Conservation (phyloP, 2,797 vertebrate genomes). For the Triplophysa bombifrons region DNA sequence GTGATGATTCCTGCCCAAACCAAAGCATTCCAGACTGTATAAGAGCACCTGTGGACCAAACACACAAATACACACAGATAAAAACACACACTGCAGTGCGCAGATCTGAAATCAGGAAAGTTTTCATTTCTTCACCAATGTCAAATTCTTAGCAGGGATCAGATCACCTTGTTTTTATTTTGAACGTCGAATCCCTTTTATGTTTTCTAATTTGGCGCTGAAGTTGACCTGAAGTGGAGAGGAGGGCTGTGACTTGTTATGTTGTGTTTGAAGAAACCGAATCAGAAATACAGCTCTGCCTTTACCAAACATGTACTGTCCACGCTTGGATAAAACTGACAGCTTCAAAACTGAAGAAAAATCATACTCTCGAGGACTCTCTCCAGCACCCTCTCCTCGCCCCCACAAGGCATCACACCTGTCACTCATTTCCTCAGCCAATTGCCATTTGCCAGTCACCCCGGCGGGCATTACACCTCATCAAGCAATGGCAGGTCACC, state of each 20-base stretch:
- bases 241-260: slow-evolving; percentile 15
- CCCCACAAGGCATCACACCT: slow-evolving; percentile 2
- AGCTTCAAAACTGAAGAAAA: slow-evolving; percentile 6
- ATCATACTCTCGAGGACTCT: slow-evolving; percentile 8
- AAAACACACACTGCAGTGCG: slow-evolving; percentile 25
- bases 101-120: slow-evolving; percentile 10
- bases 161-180: not conserved
- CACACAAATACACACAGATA: not conserved
- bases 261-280: slow-evolving; percentile 18
- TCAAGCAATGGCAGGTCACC: slow-evolving; percentile 35
- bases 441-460: slow-evolving; percentile 24
- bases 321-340: slow-evolving; percentile 6
- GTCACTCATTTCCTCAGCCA: slow-evolving; percentile 38
- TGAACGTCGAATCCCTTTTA: not conserved
- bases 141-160: not conserved
- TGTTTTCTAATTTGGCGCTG: not conserved
- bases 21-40: slow-evolving; percentile 85
- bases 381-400: slow-evolving; percentile 26
- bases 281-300: slow-evolving; percentile 15
- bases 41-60: slow-evolving; percentile 39
- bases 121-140: not conserved
- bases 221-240: not conserved
- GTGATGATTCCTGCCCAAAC: slow-evolving; percentile 81
- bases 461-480: slow-evolving; percentile 21
- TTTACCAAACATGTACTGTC: slow-evolving; percentile 19